phyloP scores from a whole-genome alignment of 2,797 vertebrate genomes.

The Urocyon cinereoargenteus region DNA sequence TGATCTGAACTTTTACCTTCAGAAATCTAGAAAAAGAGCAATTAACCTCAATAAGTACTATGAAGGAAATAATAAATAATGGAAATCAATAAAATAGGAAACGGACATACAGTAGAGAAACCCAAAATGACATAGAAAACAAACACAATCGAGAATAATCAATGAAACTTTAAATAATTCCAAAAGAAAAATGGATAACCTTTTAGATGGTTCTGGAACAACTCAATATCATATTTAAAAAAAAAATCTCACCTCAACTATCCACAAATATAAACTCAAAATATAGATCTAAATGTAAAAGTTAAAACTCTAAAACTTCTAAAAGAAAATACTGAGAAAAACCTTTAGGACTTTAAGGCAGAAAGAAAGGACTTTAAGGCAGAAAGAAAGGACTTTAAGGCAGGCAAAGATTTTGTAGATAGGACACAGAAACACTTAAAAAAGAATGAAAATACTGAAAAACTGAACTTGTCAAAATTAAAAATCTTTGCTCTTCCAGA shows the following conservation, averaged over 20 bases:
- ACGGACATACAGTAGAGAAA: constrained; percentile 18
- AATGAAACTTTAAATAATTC: neutral
- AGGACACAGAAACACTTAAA: neutral
- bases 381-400: neutral
- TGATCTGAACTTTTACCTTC: neutral
- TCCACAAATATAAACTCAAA: neutral
- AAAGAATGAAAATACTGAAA: neutral
- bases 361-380: neutral
- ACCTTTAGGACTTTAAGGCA: neutral
- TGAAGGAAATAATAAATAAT: constrained; percentile 32
- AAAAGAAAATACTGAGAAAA: neutral
- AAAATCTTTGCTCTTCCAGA: neutral
- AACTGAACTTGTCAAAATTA: constrained; percentile 41
- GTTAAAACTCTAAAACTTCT: constrained; percentile 28
- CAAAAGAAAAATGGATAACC: neutral
- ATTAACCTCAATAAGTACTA: neutral
- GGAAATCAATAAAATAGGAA: constrained; percentile 27
- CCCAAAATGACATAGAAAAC: neutral
- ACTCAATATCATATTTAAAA: neutral
- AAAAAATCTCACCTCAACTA: neutral
- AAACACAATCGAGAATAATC: neutral
- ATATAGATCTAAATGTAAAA: constrained; percentile 12
- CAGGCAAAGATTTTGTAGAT: neutral
- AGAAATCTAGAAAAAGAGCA: constrained; percentile 25
- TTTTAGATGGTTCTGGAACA: constrained; percentile 33